phyloP scores from a whole-genome alignment of 2,113 vertebrate species.

The Esox niger region DNA sequence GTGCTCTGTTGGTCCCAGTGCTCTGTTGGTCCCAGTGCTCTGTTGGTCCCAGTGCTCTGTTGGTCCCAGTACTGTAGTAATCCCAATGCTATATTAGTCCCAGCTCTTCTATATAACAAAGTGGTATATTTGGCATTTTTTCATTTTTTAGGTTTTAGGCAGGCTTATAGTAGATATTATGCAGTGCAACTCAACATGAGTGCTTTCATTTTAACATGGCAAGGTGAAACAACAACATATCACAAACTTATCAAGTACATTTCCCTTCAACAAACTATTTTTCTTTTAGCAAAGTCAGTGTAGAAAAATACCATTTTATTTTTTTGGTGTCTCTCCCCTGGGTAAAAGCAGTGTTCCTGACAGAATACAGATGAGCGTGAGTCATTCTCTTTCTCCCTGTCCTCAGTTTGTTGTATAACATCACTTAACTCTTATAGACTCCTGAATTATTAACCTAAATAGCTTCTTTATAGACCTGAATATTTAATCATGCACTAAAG shows the following conservation, averaged over 20 bases:
- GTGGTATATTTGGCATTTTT: too few species aligned
- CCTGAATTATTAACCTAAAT: constrained; percentile 63
- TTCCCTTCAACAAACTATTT: too few species aligned
- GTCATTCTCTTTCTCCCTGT: constrained; percentile 6
- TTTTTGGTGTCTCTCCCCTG: constrained; percentile 30
- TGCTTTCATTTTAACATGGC: too few species aligned
- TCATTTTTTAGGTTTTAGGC: too few species aligned
- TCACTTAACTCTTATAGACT: constrained; percentile 60
- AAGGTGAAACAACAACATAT: too few species aligned
- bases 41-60: too few species aligned
- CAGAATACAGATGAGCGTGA: constrained; percentile 28
- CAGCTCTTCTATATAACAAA: too few species aligned
- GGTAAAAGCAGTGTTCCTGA: constrained; percentile 28
- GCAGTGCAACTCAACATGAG: too few species aligned
- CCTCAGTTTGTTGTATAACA: constrained; percentile 50
- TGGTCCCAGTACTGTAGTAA: constrained; percentile 8
- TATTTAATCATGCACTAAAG: constrained; percentile 51
- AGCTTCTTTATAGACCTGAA: constrained; percentile 56
- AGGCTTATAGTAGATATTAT: too few species aligned
- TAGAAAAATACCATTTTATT: constrained; percentile 19
- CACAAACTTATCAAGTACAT: too few species aligned
- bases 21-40: constrained; percentile 6
- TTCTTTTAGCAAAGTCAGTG: too few species aligned
- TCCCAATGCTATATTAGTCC: constrained; percentile 10
- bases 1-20: constrained; percentile 13